Evolutionary conservation across 2,113 vertebrate genomes (phyloP).

Genomic region (Aldabrachelys gigantea): DNA sequence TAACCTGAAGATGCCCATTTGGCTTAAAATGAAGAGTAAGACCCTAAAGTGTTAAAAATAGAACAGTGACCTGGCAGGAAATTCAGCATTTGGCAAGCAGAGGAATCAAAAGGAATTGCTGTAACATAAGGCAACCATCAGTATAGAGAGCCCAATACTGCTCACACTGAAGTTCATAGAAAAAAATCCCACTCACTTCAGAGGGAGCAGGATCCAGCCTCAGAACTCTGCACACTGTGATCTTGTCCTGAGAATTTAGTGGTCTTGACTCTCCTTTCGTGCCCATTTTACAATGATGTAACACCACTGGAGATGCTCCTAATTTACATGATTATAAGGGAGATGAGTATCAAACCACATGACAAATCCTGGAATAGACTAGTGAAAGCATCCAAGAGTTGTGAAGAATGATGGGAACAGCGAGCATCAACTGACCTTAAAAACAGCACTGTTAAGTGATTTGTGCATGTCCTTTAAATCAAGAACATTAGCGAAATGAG

Average conservation of each 20-base stretch:
- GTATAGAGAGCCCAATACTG: background rate
- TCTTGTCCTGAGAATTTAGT: conserved; percentile 37
- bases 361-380: background rate
- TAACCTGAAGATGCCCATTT: background rate
- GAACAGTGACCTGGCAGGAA: conserved; percentile 57
- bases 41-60: conserved; percentile 65
- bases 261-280: background rate
- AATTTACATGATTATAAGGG: background rate
- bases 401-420: background rate
- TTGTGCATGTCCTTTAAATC: background rate
- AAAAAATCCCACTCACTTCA: background rate
- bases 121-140: conserved; percentile 43
- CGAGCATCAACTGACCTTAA: background rate
- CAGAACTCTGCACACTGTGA: background rate
- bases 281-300: background rate
- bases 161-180: background rate
- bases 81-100: conserved; percentile 48
- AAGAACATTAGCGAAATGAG: background rate
- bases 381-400: background rate
- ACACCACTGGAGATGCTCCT: background rate
- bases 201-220: background rate
- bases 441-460: background rate
- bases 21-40: conserved; percentile 41
- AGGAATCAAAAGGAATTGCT: conserved; percentile 35
- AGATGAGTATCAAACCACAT: background rate